These are phyloP conservation scores for Lasiommata megera DNA, from an alignment of 2,888 invertebrate genomes.

Conservation along the genomic window DNA sequence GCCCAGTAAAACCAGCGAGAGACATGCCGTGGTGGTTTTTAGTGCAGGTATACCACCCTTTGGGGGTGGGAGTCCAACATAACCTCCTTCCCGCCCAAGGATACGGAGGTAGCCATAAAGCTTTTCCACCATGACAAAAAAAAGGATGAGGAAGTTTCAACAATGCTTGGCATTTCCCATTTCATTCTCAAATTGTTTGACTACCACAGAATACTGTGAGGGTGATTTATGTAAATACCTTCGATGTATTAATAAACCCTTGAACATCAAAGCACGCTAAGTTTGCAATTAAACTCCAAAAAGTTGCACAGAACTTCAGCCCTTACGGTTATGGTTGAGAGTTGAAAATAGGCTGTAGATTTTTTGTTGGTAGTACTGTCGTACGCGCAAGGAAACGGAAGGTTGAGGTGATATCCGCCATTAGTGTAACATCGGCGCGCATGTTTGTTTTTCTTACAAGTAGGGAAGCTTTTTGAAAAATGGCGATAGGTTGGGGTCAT, in stretches of 20 bases:
- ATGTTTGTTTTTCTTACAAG: constrained; percentile 42
- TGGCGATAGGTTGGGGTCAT: constrained; percentile 34
- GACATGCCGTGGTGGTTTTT: no score
- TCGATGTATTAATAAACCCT: constrained; percentile 43
- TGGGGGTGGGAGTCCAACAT: no score
- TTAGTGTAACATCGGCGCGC: constrained; percentile 41
- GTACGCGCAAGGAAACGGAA: constrained; percentile 49
- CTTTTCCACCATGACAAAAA: no score
- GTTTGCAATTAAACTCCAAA: background rate
- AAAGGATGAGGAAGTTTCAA: constrained; percentile 18
- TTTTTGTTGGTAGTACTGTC: background rate
- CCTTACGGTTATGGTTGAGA: background rate
- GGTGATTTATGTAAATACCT: constrained; percentile 40
- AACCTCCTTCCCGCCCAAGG: no score
- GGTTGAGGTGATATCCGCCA: constrained; percentile 55
- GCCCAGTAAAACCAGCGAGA: no score
- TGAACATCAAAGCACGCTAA: constrained; percentile 19
- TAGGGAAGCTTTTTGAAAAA: constrained; percentile 46
- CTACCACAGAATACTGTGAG: constrained; percentile 20
- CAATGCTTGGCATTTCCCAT: constrained; percentile 19
- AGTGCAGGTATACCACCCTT: no score
- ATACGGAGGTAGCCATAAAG: no score
- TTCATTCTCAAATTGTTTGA: constrained; percentile 9
- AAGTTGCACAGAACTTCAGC: background rate
- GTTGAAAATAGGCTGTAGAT: background rate